phyloP scores from a whole-genome alignment of 2,888 invertebrate genomes.

The Dolichopus griseipennis region DNA sequence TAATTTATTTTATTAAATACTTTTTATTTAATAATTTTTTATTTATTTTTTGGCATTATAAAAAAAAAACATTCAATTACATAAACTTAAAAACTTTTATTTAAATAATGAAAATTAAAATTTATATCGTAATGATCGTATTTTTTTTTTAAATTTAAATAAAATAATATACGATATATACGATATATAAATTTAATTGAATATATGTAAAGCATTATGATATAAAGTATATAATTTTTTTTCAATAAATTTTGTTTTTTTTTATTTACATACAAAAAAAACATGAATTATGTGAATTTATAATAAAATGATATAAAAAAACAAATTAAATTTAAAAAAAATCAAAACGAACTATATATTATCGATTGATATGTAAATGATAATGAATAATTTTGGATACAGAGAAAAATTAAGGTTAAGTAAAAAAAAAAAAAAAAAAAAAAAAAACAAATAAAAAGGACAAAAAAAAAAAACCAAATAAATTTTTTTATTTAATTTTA shows the following conservation, averaged over 20 bases:
- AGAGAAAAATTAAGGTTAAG: not conserved
- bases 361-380: not conserved
- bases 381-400: not conserved
- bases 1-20: not conserved
- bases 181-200: too few species aligned
- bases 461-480: not conserved
- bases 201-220: too few species aligned
- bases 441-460: not conserved
- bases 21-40: not conserved
- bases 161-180: too few species aligned
- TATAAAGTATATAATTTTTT: constrained; percentile 2
- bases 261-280: not conserved
- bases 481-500: too few species aligned
- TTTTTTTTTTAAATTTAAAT: too few species aligned
- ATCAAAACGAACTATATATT: not conserved
- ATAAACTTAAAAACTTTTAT: not conserved
- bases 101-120: not conserved
- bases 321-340: not conserved
- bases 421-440: not conserved
- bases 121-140: too few species aligned
- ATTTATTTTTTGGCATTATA: not conserved
- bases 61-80: not conserved
- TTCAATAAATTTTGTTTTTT: not conserved
- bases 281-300: too few species aligned
- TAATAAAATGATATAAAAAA: not conserved